Evolutionary conservation across 2,888 invertebrate species (phyloP).

Genomic region (Drosophila hamatofila): DNA sequence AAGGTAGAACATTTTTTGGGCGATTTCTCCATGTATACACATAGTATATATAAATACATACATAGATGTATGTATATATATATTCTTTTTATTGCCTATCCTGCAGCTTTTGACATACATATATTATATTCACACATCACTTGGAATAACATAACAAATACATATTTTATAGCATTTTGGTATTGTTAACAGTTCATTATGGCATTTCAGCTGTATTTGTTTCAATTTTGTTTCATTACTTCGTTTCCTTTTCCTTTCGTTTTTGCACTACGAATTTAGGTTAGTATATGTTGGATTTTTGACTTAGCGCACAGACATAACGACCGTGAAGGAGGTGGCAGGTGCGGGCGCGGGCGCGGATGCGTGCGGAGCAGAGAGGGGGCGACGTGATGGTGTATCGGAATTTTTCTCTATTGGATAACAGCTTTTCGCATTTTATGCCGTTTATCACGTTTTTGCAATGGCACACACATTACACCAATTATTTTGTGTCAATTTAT

Average conservation of each 20-base stretch:
- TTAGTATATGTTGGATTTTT: slow-evolving; percentile 53
- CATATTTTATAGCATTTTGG: slow-evolving; percentile 42
- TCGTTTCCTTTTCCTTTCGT: slow-evolving; percentile 4
- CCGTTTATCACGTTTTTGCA: slow-evolving; percentile 42
- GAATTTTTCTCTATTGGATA: slow-evolving; percentile 79
- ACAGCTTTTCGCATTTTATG: slow-evolving; percentile 60
- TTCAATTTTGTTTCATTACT: slow-evolving; percentile 12
- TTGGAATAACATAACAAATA: slow-evolving; percentile 33
- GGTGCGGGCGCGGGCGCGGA: slow-evolving; percentile 46
- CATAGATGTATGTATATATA: slow-evolving; percentile 29
- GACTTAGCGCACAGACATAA: slow-evolving; percentile 46
- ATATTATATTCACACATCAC: slow-evolving; percentile 43
- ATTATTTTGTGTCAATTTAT: slow-evolving; percentile 33
- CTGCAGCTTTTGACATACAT: slow-evolving; percentile 51
- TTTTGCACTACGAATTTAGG: slow-evolving; percentile 49
- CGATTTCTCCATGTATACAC: slow-evolving; percentile 75
- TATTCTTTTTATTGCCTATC: slow-evolving; percentile 38
- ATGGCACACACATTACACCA: slow-evolving; percentile 29
- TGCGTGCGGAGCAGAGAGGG: slow-evolving; percentile 34
- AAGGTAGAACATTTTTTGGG: slow-evolving; percentile 76
- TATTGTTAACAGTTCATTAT: slow-evolving; percentile 34
- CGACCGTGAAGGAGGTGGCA: slow-evolving; percentile 49
- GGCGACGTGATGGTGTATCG: slow-evolving; percentile 55
- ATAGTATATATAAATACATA: slow-evolving; percentile 46
- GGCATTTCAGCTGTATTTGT: slow-evolving; percentile 27